Evolutionary conservation across 1,140 invertebrate genomes (phyloP), one percentile per base, ranked within the genome.

Genomic region (Cotesia vestalis): DNA sequence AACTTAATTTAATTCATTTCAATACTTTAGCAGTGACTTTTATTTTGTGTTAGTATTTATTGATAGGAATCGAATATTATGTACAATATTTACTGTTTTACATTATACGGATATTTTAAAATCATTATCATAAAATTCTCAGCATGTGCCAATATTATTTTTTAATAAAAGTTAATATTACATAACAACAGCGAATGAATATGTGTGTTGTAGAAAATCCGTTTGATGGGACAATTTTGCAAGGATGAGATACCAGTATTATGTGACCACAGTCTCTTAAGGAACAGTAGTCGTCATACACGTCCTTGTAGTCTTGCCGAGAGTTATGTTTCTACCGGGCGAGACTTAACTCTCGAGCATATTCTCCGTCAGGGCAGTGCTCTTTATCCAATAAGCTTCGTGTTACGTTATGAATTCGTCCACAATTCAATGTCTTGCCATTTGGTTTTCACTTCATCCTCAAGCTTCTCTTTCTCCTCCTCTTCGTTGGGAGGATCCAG

Each of bases 351-450:
- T 2, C 89, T 95, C 51, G 89, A 93, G 63, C 89, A 92, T 84
- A 90, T 91, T 76, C 86, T 93, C n/a, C 90, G 90, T 69, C 92
- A 94, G 81, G 92, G 92, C 3, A 94, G 92, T 52, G 92, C 93
- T 1, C 86, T 94, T 4, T 93, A 92, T 83, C 92, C 93, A 1
- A 90, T 94, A 17, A 91, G 91, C 70, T 95, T 95, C 78, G 87
- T 92, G 27, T 88, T 94, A 1, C 89, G 91, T 12, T 95, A 95
- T 83, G 94, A 95, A 84, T 95, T 95, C 81, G 92, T 91, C 12
- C 87, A 90, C 75, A 81, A 84, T 73, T 91, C 73, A 86, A 90
- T 83, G 83, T 91, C 76, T 84, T 91, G 80, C 87, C 91, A 86
- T 87, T 91, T 85, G 88, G 90, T 72, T 80, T 90, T 83, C 89